A percentile compares a stretch with the other conserved stretches of the same genome.
Conservation (phyloP, 1,140 invertebrate species). For the Pseudachorutes palmiensis region DNA sequence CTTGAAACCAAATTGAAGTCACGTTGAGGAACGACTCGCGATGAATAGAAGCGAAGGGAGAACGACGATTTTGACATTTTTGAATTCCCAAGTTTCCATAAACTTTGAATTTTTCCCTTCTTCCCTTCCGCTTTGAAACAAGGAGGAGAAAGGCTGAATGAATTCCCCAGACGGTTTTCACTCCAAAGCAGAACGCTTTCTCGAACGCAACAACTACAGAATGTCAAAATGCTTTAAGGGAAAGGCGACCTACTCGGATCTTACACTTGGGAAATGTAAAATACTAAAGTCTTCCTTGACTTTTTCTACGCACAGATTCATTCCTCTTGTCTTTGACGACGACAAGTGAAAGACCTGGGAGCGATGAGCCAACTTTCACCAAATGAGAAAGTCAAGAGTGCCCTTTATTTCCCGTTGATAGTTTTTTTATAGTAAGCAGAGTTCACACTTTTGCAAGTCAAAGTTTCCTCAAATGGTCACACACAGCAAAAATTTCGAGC, state of each 20-base stretch:
- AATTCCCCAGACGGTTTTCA: slow-evolving; percentile 1
- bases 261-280: slow-evolving; percentile 27
- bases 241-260: slow-evolving; percentile 7
- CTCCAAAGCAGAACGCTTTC: not conserved
- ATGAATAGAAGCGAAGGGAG: not conserved
- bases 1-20: slow-evolving; percentile 16
- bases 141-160: not conserved
- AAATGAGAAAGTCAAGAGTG: too few relatives aligned
- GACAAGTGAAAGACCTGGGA: not conserved
- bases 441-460: too few relatives aligned
- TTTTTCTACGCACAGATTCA: not conserved
- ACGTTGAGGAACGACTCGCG: not conserved
- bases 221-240: not conserved
- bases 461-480: too few relatives aligned
- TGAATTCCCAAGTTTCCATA: slow-evolving; percentile 35
- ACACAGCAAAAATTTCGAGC: too few relatives aligned
- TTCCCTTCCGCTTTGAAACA: not conserved
- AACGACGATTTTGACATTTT: slow-evolving; percentile 30
- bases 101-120: slow-evolving; percentile 15
- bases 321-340: not conserved
- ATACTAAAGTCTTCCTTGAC: slow-evolving; percentile 17
- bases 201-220: not conserved
- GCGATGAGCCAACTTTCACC: not conserved
- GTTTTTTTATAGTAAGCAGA: too few relatives aligned
- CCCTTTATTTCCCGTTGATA: too few relatives aligned